Percentiles rank a stretch among this genome's conserved stretches.
Evolutionary conservation across 2,113 vertebrate genomes (phyloP).

Genomic region (Calyptomena viridis): DNA sequence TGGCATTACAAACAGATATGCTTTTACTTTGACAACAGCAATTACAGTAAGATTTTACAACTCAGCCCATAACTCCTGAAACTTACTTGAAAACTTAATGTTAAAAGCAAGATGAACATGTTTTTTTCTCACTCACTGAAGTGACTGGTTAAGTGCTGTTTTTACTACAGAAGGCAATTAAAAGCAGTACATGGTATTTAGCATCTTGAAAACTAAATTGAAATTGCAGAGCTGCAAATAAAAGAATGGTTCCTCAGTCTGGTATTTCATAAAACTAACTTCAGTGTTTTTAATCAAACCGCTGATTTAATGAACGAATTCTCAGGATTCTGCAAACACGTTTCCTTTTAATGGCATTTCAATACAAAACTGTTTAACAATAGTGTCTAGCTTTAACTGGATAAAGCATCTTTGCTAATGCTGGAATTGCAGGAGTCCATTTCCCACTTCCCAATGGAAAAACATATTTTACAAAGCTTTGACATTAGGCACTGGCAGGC

Average conservation of each 20-base stretch:
- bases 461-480: not conserved
- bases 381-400: not conserved
- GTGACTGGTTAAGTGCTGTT: not conserved
- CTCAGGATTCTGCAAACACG: not conserved
- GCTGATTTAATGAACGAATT: not conserved
- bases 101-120: not conserved
- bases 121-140: not conserved
- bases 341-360: not conserved
- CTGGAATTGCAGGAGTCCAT: not conserved
- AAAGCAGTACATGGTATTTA: not conserved
- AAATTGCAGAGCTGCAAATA: not conserved
- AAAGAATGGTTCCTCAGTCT: not conserved
- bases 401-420: not conserved
- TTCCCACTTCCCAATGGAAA: not conserved
- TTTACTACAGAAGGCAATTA: not conserved
- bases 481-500: not conserved
- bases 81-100: not conserved
- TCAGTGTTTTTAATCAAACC: not conserved
- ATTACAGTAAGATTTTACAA: not conserved
- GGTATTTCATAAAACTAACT: not conserved
- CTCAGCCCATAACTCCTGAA: not conserved
- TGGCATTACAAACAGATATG: not conserved
- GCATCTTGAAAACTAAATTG: not conserved
- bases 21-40: not conserved
- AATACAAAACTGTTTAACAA: not conserved